Percentiles rank a stretch among this genome's conserved stretches.
phyloP scores from a whole-genome alignment of 2,888 invertebrate genomes.

The Drosophila anomelani region DNA sequence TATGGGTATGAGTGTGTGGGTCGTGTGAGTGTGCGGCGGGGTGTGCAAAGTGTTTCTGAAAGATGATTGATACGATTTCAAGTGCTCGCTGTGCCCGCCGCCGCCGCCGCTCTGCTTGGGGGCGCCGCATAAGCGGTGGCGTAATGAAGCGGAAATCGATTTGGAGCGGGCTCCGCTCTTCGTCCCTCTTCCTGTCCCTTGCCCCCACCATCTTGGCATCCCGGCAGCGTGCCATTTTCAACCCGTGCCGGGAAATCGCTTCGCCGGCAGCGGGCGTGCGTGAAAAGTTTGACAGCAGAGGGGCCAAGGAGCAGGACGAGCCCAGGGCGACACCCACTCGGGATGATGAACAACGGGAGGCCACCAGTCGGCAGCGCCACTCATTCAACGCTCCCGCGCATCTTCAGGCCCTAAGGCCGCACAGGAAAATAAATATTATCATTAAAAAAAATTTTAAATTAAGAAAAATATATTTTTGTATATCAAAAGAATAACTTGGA shows the following conservation, averaged over 20 bases:
- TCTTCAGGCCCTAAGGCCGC: neutral
- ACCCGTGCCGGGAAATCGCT: conserved; percentile 64
- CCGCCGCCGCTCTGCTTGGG: conserved; percentile 8
- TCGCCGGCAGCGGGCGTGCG: conserved; percentile 75
- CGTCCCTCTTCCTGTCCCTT: conserved; percentile 56
- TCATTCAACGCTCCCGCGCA: neutral
- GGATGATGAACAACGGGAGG: conserved; percentile 65
- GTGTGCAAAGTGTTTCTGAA: conserved; percentile 59
- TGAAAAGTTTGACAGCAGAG: conserved; percentile 68
- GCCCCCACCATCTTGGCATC: neutral
- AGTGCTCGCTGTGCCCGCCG: conserved; percentile 34
- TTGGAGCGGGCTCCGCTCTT: conserved; percentile 62
- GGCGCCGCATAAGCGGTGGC: conserved; percentile 42
- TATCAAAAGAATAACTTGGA: neutral
- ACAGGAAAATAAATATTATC: conserved; percentile 2
- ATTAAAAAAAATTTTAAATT: neutral
- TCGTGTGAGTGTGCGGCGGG: neutral
- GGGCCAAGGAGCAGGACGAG: conserved; percentile 9
- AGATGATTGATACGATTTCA: conserved; percentile 73
- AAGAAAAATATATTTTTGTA: too few species aligned
- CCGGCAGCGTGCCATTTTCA: conserved; percentile 5
- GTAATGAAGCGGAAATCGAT: conserved; percentile 81
- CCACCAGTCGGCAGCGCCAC: conserved; percentile 15
- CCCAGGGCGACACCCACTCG: neutral
- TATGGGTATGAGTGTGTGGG: neutral